Conservation (phyloP, 2,113 vertebrate species). For the Atractosteus spatula region DNA sequence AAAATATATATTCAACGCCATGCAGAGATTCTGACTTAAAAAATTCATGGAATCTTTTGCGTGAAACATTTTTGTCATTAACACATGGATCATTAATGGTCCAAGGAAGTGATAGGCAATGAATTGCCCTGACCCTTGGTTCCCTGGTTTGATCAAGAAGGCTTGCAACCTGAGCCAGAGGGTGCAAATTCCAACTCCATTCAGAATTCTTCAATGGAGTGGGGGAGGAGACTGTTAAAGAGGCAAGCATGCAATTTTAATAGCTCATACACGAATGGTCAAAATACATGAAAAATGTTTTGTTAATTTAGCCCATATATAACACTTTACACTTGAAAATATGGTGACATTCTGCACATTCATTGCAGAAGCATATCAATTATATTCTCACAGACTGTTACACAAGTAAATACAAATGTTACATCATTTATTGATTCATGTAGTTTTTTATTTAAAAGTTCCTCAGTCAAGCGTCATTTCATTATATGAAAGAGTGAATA, state of each 20-base stretch:
- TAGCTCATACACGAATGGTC: background rate
- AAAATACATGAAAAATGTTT: background rate
- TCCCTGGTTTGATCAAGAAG: slow-evolving; percentile 55
- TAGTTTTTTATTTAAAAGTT: too few species aligned
- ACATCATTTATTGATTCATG: too few species aligned
- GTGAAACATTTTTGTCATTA: background rate
- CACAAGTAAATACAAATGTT: too few species aligned
- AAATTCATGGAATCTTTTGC: background rate
- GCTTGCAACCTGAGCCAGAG: slow-evolving; percentile 69
- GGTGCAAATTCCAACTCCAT: slow-evolving; percentile 60
- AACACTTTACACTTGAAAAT: too few species aligned
- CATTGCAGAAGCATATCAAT: too few species aligned
- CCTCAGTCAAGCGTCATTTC: too few species aligned
- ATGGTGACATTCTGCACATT: too few species aligned
- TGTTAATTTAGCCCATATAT: too few species aligned
- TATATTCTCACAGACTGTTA: too few species aligned
- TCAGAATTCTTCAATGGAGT: slow-evolving; percentile 54
- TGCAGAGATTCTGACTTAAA: background rate
- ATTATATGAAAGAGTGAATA: too few species aligned
- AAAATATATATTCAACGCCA: background rate
- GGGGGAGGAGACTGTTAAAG: slow-evolving; percentile 45
- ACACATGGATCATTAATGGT: slow-evolving; percentile 31
- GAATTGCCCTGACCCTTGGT: slow-evolving; percentile 55
- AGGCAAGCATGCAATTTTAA: slow-evolving; percentile 33
- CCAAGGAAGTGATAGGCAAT: slow-evolving; percentile 65